A percentile compares a stretch with the other conserved stretches of the same genome.
Evolutionary conservation across 2,113 vertebrate genomes (phyloP).

Genomic region (Serilophus lunatus): DNA sequence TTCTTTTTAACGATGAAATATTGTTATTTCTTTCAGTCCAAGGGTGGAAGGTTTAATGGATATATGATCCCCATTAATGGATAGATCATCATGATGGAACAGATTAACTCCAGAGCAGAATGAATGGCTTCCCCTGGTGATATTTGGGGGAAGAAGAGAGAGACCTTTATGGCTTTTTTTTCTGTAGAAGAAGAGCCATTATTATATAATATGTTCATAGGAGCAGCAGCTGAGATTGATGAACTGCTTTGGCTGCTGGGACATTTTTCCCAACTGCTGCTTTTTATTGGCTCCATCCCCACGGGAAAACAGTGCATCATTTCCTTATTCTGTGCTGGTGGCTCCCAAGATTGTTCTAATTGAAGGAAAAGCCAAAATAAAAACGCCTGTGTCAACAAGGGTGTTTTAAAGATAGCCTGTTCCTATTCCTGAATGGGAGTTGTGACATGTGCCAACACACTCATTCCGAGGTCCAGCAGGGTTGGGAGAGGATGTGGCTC

Average conservation of each 20-base stretch:
- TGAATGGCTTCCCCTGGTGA: slow-evolving; percentile 3
- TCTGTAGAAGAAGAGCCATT: not conserved
- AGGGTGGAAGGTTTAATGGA: not conserved
- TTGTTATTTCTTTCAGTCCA: not conserved
- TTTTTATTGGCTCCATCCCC: not conserved
- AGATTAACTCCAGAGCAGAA: not conserved
- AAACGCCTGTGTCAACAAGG: not conserved
- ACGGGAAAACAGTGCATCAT: not conserved
- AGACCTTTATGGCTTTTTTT: not conserved
- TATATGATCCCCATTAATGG: not conserved
- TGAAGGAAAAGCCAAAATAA: not conserved
- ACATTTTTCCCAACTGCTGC: not conserved
- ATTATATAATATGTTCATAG: not conserved
- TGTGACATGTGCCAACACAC: not conserved
- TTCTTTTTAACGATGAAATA: not conserved
- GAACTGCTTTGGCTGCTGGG: slow-evolving; percentile 16
- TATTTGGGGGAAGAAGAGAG: not conserved
- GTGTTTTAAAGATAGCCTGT: not conserved
- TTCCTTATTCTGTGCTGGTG: not conserved
- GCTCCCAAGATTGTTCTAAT: not conserved
- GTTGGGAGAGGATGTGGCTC: not conserved
- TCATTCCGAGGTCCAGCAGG: not conserved
- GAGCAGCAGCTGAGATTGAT: slow-evolving; percentile 1
- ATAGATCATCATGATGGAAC: not conserved
- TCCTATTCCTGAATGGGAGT: not conserved